A percentile compares a stretch with the other conserved stretches of the same genome.
These are phyloP conservation scores for Rhinogobio ventralis DNA, from an alignment of 2,797 vertebrate species.

Conservation along the genomic window DNA sequence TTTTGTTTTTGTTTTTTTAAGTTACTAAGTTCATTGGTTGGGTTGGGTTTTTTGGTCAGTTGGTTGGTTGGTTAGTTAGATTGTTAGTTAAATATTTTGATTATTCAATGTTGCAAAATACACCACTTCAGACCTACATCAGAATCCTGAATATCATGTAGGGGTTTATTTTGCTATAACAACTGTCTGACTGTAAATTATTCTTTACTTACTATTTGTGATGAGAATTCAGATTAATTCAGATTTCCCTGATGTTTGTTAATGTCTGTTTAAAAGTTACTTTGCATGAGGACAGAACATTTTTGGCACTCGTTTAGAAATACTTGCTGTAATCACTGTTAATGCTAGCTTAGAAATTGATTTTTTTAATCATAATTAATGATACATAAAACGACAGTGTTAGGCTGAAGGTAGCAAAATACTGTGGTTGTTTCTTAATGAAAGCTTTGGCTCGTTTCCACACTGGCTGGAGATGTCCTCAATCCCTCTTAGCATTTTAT, in stretches of 20 bases:
- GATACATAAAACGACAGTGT: slow-evolving; percentile 13
- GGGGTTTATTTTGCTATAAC: neutral
- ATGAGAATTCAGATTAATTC: neutral
- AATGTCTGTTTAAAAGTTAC: slow-evolving; percentile 1
- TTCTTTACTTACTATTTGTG: neutral
- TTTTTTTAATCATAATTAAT: slow-evolving; percentile 18
- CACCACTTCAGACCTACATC: neutral
- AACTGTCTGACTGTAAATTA: neutral
- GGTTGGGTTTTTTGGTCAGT: neutral
- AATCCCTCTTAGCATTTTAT: slow-evolving; percentile 40
- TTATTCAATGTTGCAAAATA: neutral
- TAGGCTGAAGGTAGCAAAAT: slow-evolving; percentile 21
- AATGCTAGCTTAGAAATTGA: neutral
- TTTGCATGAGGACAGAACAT: slow-evolving; percentile 2
- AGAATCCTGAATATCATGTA: neutral
- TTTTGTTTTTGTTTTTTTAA: too few relatives aligned
- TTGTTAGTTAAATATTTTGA: neutral
- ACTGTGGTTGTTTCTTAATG: slow-evolving; percentile 44
- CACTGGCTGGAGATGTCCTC: slow-evolving; percentile 42
- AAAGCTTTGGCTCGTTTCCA: slow-evolving; percentile 57
- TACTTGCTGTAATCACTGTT: slow-evolving; percentile 21
- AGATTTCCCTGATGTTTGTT: neutral
- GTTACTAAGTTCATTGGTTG: neutral
- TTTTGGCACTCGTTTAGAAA: neutral
- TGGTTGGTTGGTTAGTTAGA: neutral